Base-by-base conservation (phyloP, 92 coral and sea anemone species). In the Anthopleura xanthogrammica region DNA sequence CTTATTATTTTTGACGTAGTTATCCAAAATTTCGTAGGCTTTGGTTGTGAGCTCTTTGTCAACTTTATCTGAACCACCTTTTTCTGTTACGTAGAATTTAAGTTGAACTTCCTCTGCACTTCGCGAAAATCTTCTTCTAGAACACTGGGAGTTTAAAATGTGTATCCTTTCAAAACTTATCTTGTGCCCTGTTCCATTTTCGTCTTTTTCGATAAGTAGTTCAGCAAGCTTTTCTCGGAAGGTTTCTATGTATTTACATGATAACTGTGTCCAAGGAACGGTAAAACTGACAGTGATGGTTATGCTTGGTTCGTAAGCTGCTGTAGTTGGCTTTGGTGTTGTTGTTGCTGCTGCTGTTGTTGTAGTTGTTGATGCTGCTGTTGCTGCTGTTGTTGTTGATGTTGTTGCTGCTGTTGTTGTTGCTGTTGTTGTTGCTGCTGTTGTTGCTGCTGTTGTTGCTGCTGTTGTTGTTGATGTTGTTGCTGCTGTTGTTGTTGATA, bases 61-160 rank as follows among this genome's bases (percentile, higher is more conserved):
- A 12, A 85, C 83, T 1, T 91, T 71, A 50, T 89, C 88, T 22
- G 86, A 83, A 29, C 60, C 86, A 54, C 78, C 36, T 6, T 81
- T 88, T 19, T 81, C 22, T 4, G 91, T 58, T 4, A 89, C 97
- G 55, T 86, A 85, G 77, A 94, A 95, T 92, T 90, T 86, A 12
- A 95, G 91, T n/a, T 86, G 92, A 7, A 90, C 92, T 20, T 80
- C 85, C 54, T 80, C 86, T 77, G 66, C 56, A 65, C 85, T 80
- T 41, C 85, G 74, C 56, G 56, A 62, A 3, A 57, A 40, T 29
- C 41, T 1, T 2, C 58, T 8, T 1, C 14, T 54, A 5, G 16
- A 16, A 22, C 82, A 60, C 24, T 39, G 22, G 12, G 43, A 8
- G 82, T 36, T 29, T 4, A 79, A 48, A 60, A 79, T 12, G 9